Base-by-base conservation (phyloP, 2,113 vertebrate species). In the Penelope pileata region DNA sequence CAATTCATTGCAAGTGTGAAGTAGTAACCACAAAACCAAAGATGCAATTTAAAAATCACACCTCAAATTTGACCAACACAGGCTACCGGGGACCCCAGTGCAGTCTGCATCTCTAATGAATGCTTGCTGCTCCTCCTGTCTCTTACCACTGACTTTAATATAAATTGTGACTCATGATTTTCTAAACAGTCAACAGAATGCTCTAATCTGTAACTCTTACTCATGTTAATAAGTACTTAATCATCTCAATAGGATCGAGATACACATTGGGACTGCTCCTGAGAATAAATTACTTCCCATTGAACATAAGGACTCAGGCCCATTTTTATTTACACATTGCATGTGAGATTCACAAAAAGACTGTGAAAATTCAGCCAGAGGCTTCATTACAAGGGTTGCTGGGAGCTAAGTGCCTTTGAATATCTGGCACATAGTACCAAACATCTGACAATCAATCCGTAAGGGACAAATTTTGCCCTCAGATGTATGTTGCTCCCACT, bases 161-260 rank as follows among this genome's bases (percentile, higher is more conserved):
- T 26, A 45, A 92, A 75, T 53, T 0, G 0, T 60, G 51, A 42
- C 54, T 85, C 0, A 1, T 86, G 85, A 83, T 90, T 87, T 92
- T 91, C 86, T 63, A 82, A 87, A 91, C 8, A 83, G 68, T 91
- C 76, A 86, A 80, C 75, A 88, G 83, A 93, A 94, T 24, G 34
- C 54, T 74, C 51, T 67, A 83, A 76, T 90, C 67, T 80, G 68
- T 74, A 95, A 85, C 79, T 77, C 93, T 95, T 86, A 80, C 51
- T 88, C 87, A 72, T 70, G 83, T 67, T 94, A 95, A 90, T 90
- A 91, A 93, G 60, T 70, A 90, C 56, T 90, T 90, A 93, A 91
- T 91, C 82, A 91, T 77, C 73, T 94, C 79, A 90, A 88, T 36
- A 83, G 90, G 51, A 88, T 86, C 68, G 87, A 85, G 58, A 88